Evolutionary conservation across 2,888 invertebrate species (phyloP).

Genomic region (Cryptus viduatorius): DNA sequence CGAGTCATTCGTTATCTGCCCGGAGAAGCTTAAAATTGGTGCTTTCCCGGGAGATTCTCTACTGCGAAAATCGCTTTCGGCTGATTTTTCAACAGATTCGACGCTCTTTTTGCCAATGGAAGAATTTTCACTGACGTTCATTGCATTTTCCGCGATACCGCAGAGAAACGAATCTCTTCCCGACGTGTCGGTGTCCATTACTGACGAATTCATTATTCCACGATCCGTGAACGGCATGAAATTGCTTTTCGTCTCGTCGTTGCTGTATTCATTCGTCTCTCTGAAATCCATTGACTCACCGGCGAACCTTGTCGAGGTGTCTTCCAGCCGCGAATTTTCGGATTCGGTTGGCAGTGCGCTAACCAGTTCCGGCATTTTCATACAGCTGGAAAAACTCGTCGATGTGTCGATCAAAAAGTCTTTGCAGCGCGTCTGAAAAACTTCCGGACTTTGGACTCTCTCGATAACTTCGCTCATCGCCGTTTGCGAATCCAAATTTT

Average conservation of each 20-base stretch:
- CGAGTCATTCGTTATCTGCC: conserved; percentile 57
- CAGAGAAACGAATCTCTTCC: conserved; percentile 27
- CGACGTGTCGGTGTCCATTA: neutral
- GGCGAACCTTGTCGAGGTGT: conserved; percentile 67
- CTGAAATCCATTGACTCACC: conserved; percentile 68
- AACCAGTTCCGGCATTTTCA: conserved; percentile 20
- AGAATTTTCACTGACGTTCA: conserved; percentile 28
- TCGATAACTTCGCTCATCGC: conserved; percentile 10
- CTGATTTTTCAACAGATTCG: conserved; percentile 8
- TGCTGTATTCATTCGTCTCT: conserved; percentile 62
- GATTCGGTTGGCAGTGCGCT: conserved; percentile 57
- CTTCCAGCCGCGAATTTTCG: conserved; percentile 53
- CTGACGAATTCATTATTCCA: neutral
- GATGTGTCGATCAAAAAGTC: conserved; percentile 46
- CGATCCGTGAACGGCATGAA: neutral
- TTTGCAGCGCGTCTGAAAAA: conserved; percentile 26
- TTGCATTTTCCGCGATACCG: conserved; percentile 52
- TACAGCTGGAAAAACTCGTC: conserved; percentile 53
- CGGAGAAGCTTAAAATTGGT: conserved; percentile 66
- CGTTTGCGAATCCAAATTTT: conserved; percentile 14
- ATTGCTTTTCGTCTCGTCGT: conserved; percentile 11
- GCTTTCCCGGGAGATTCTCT: conserved; percentile 40
- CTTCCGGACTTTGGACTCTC: neutral
- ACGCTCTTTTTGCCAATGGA: conserved; percentile 36
- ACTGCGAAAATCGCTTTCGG: conserved; percentile 2